phyloP scores from a whole-genome alignment of 2,113 vertebrate species.

The Bubo bubo region DNA sequence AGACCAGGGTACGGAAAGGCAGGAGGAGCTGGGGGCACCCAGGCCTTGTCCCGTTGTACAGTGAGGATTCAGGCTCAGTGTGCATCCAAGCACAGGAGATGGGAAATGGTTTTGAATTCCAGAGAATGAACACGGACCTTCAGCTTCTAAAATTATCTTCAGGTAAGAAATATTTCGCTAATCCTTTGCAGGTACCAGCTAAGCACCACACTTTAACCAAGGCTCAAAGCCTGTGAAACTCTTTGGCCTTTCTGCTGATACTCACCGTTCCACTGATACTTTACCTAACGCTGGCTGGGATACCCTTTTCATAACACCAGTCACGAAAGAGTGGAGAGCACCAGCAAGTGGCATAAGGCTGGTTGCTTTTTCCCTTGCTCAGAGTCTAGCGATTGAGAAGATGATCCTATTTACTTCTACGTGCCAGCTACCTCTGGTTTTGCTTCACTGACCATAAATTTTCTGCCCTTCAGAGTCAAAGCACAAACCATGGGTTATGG shows the following conservation, averaged over 20 bases:
- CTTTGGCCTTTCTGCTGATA: not conserved
- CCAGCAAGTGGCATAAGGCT: not conserved
- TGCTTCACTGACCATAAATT: not conserved
- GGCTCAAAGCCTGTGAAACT: not conserved
- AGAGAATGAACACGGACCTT: not conserved
- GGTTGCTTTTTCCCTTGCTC: not conserved
- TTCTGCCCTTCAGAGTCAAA: not conserved
- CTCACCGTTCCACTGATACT: too few relatives aligned
- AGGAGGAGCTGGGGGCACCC: not conserved
- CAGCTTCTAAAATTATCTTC: not conserved
- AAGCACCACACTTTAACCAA: not conserved
- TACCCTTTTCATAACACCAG: not conserved
- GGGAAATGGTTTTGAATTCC: not conserved
- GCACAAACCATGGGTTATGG: not conserved
- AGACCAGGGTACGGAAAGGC: not conserved
- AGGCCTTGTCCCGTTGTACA: not conserved
- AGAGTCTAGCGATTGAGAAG: not conserved
- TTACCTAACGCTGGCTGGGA: not conserved
- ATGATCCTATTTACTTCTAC: not conserved
- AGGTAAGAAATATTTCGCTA: not conserved
- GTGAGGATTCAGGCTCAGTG: not conserved
- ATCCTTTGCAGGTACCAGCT: not conserved
- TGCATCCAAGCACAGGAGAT: not conserved
- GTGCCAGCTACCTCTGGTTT: slow-evolving; percentile 7
- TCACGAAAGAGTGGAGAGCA: not conserved